Percentiles rank a stretch among this genome's conserved stretches.
Evolutionary conservation across 2,113 vertebrate genomes (phyloP).

Genomic region (Paracanthobrama guichenoti): DNA sequence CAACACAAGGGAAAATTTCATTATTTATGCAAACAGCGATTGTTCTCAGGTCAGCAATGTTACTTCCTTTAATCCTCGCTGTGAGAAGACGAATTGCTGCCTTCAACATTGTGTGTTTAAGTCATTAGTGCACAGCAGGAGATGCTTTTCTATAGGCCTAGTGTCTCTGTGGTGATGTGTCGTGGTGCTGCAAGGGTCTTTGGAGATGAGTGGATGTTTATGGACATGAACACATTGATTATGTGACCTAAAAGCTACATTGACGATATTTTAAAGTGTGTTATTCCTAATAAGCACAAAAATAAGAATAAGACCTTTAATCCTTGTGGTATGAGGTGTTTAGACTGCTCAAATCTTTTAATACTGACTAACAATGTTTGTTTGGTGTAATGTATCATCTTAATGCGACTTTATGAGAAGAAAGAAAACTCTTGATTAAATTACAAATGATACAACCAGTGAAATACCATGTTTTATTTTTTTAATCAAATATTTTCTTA

Average conservation of each 20-base stretch:
- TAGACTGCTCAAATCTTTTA: neutral
- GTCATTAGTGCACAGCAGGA: constrained; percentile 24
- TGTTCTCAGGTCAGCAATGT: neutral
- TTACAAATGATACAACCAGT: constrained; percentile 70
- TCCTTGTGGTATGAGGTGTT: neutral
- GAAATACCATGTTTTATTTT: constrained; percentile 65
- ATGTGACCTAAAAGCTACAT: neutral
- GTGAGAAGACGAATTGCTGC: neutral
- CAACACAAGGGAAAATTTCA: neutral
- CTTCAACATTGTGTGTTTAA: neutral
- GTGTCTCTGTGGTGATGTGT: neutral
- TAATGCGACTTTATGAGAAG: neutral
- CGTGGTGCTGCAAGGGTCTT: neutral
- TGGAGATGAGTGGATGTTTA: neutral
- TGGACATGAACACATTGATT: neutral
- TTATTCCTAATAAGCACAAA: neutral
- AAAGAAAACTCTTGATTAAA: constrained; percentile 7
- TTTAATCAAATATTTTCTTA: constrained; percentile 62
- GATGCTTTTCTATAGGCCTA: constrained; percentile 3
- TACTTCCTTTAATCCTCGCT: neutral
- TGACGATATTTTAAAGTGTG: neutral
- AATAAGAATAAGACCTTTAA: neutral
- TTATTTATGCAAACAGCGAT: constrained; percentile 10
- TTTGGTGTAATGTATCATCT: neutral
- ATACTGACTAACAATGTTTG: neutral